Evolutionary conservation across 1,140 invertebrate species (phyloP).

Genomic region (Zaprionus camerounensis): DNA sequence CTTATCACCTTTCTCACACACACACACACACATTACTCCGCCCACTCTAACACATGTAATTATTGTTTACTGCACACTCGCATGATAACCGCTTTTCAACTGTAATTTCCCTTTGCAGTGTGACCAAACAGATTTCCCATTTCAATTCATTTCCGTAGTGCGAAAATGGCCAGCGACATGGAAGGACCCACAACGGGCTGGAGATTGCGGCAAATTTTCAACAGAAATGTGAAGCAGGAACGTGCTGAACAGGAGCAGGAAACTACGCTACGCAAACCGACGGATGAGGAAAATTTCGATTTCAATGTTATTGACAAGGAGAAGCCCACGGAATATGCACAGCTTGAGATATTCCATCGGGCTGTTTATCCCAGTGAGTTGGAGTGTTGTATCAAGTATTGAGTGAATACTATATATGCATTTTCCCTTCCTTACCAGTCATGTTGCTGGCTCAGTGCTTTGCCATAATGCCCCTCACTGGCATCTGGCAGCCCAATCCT

Average conservation of each 20-base stretch:
- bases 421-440: constrained; percentile 40
- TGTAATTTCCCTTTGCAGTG: constrained; percentile 54
- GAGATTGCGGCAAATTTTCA: constrained; percentile 46
- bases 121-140: constrained; percentile 13
- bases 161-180: constrained; percentile 48
- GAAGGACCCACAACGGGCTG: constrained; percentile 36
- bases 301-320: constrained; percentile 47
- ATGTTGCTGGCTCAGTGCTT: constrained; percentile 74
- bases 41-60: constrained; percentile 45
- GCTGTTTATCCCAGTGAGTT: constrained; percentile 65
- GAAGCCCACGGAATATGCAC: constrained; percentile 42
- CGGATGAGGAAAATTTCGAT: constrained; percentile 21
- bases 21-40: neutral
- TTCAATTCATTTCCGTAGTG: constrained; percentile 41
- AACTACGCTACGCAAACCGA: constrained; percentile 1
- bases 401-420: neutral
- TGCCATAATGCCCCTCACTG: constrained; percentile 66
- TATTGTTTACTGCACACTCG: constrained; percentile 60
- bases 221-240: constrained; percentile 6
- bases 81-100: constrained; percentile 31
- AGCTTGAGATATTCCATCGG: constrained; percentile 60
- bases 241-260: constrained; percentile 7
- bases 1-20: neutral
- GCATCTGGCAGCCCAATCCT: constrained; percentile 56
- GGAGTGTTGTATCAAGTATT: neutral